Evolutionary conservation across 2,113 vertebrate species (phyloP).

Genomic region (Castor canadensis): DNA sequence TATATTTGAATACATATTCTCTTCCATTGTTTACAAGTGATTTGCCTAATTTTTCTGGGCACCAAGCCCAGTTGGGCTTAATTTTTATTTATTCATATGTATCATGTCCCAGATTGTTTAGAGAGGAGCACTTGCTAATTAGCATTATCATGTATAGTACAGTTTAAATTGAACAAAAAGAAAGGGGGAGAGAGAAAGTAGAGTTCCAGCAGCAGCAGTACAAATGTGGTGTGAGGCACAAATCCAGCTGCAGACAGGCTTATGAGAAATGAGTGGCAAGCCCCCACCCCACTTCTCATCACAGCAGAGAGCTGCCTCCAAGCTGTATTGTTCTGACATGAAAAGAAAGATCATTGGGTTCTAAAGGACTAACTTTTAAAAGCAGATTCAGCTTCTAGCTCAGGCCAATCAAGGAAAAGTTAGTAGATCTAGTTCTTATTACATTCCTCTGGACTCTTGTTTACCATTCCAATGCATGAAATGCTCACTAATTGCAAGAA

Average conservation of each 20-base stretch:
- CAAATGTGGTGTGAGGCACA: neutral
- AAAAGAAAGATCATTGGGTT: neutral
- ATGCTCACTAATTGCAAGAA: neutral
- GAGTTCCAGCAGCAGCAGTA: neutral
- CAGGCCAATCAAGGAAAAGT: neutral
- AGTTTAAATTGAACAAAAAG: constrained; percentile 7
- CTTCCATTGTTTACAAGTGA: neutral
- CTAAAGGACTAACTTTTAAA: constrained; percentile 4
- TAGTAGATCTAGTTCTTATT: neutral
- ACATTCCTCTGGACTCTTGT: neutral
- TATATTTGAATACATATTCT: neutral
- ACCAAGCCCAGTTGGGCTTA: neutral
- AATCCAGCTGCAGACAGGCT: neutral
- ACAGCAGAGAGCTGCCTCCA: neutral
- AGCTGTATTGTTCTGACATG: neutral
- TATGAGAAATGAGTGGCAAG: neutral
- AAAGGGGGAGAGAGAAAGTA: neutral
- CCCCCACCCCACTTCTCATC: neutral
- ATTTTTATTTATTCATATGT: constrained; percentile 51
- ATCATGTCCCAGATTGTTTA: neutral
- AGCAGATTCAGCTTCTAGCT: neutral
- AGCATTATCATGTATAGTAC: neutral
- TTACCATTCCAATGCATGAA: neutral
- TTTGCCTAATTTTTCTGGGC: constrained; percentile 38
- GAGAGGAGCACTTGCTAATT: constrained; percentile 2